Evolutionary conservation across 2,113 vertebrate species (phyloP).

Genomic region (Sphaerodactylus townsendi): DNA sequence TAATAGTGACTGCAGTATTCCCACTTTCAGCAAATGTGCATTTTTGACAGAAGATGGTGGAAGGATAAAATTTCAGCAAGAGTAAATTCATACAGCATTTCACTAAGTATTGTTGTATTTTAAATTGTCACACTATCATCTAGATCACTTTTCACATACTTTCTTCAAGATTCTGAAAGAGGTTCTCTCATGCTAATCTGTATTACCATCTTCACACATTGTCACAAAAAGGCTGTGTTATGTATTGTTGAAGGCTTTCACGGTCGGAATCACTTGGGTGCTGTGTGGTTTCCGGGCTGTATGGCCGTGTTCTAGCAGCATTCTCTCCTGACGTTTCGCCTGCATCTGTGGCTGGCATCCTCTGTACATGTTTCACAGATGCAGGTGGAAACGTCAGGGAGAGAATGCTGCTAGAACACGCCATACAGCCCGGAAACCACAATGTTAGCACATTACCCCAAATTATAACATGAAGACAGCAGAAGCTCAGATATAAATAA

Average conservation of each 20-base stretch:
- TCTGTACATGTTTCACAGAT: too few species aligned
- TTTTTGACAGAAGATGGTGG: neutral
- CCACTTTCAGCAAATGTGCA: neutral
- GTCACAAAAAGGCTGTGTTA: neutral
- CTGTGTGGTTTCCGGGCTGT: too few species aligned
- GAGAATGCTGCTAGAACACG: too few species aligned
- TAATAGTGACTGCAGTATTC: neutral
- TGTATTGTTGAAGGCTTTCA: too few species aligned
- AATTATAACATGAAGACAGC: neutral
- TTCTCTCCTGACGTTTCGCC: too few species aligned
- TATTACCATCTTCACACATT: neutral
- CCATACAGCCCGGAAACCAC: too few species aligned
- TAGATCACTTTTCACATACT: neutral
- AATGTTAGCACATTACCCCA: neutral
- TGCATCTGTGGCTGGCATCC: too few species aligned
- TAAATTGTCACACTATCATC: neutral
- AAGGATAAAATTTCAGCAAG: neutral
- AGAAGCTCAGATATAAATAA: too few species aligned
- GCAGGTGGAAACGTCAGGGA: too few species aligned
- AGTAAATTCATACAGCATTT: neutral
- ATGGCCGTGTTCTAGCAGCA: too few species aligned
- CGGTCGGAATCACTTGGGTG: too few species aligned
- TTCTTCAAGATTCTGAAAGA: constrained; percentile 21
- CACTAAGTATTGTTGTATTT: neutral
- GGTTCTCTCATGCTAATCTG: constrained; percentile 3